A percentile compares a stretch with the other conserved stretches of the same genome.
Conservation (phyloP, 2,797 vertebrate species). For the Molossus molossus region DNA sequence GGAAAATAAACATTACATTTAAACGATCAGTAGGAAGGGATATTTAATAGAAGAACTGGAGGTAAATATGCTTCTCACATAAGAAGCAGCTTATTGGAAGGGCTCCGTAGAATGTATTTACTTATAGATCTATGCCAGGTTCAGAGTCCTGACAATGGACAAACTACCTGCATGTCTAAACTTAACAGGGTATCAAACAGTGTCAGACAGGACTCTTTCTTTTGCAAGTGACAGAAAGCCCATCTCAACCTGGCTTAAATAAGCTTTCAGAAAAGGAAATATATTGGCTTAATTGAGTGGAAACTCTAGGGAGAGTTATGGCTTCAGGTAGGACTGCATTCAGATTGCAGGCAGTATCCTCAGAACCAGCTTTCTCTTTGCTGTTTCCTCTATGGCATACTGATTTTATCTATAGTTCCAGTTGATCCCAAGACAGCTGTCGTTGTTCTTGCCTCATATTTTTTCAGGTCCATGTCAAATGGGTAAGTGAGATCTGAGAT, state of each 20-base stretch:
- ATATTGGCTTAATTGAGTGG: neutral
- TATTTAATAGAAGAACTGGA: neutral
- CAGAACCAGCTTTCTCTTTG: neutral
- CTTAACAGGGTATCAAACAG: neutral
- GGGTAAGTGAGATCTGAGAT: neutral
- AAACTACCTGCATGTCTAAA: neutral
- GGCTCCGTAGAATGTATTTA: neutral
- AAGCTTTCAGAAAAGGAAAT: neutral
- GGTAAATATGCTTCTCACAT: neutral
- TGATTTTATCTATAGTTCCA: neutral
- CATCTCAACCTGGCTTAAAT: neutral
- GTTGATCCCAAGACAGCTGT: neutral
- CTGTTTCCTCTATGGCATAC: neutral
- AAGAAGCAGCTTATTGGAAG: neutral
- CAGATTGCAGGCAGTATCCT: neutral
- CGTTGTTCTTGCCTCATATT: neutral
- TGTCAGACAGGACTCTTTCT: neutral
- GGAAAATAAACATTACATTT: neutral
- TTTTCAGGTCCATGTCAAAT: neutral
- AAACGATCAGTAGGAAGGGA: neutral
- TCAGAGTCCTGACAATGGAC: neutral
- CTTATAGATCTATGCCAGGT: neutral
- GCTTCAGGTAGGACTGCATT: neutral
- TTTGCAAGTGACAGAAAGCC: slow-evolving; percentile 15
- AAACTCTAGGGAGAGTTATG: neutral